These are phyloP conservation scores for Uropsilus gracilis DNA, from an alignment of 2,113 vertebrate species.

Conservation along the genomic window DNA sequence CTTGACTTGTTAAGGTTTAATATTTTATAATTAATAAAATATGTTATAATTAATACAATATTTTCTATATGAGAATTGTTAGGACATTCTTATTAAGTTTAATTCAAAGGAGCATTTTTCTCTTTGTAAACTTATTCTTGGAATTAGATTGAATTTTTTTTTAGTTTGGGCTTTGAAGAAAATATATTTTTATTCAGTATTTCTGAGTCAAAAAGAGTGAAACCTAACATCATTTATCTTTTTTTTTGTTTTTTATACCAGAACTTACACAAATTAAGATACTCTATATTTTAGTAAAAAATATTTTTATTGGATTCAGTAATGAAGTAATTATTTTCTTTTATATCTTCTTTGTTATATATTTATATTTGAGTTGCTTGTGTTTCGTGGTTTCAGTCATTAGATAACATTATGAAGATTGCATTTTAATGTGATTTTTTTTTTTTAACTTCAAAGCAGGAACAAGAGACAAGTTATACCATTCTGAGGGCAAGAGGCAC, in stretches of 20 bases:
- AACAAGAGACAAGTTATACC: slow-evolving; percentile 99
- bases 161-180: background rate
- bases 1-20: too few relatives aligned
- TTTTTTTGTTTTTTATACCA: background rate
- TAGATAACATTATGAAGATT: slow-evolving; percentile 21
- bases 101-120: background rate
- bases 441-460: slow-evolving; percentile 91
- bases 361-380: background rate
- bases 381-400: slow-evolving; percentile 9
- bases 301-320: background rate
- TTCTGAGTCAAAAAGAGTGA: background rate
- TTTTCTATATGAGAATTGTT: too few relatives aligned
- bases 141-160: background rate
- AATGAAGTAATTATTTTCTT: background rate
- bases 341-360: background rate
- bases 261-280: background rate
- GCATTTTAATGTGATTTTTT: slow-evolving; percentile 80
- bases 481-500: slow-evolving; percentile 95
- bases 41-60: too few relatives aligned
- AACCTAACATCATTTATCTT: background rate
- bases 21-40: too few relatives aligned
- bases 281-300: background rate
- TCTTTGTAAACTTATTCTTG: background rate
- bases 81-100: background rate
- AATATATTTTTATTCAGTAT: background rate